These are phyloP conservation scores for Brachypodius melanocephalos DNA, from an alignment of 2,113 vertebrate genomes.

Conservation along the genomic window DNA sequence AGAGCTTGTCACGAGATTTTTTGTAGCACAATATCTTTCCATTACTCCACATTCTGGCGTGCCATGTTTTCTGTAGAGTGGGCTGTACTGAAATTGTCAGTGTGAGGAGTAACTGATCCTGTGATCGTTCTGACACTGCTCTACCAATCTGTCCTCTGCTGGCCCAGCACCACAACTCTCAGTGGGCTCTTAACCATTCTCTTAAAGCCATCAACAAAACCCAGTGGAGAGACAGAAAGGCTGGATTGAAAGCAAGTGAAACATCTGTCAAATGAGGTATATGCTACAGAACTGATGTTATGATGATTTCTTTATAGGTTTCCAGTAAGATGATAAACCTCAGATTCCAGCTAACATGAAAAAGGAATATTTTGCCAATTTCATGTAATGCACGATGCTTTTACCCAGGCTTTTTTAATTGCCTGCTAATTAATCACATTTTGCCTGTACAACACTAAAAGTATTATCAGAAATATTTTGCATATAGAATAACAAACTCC, in stretches of 20 bases:
- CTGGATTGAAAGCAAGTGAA: neutral
- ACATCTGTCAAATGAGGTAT: neutral
- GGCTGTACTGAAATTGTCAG: neutral
- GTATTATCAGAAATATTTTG: neutral
- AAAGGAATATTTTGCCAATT: neutral
- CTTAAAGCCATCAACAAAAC: neutral
- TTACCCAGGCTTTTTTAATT: neutral
- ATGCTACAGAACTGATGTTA: neutral
- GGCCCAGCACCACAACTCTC: neutral
- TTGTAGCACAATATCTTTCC: neutral
- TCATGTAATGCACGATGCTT: neutral
- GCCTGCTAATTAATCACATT: neutral
- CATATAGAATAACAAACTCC: neutral
- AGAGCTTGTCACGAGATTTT: neutral
- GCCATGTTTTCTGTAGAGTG: neutral
- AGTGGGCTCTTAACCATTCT: neutral
- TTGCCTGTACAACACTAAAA: neutral
- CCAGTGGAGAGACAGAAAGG: neutral
- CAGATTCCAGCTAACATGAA: neutral
- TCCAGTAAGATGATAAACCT: neutral
- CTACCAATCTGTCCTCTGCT: neutral
- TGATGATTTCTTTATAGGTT: neutral
- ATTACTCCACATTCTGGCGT: neutral
- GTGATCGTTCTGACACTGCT: neutral
- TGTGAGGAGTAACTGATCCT: neutral